phyloP scores from a whole-genome alignment of 2,888 invertebrate species.

The Drosophila sordidapex region DNA sequence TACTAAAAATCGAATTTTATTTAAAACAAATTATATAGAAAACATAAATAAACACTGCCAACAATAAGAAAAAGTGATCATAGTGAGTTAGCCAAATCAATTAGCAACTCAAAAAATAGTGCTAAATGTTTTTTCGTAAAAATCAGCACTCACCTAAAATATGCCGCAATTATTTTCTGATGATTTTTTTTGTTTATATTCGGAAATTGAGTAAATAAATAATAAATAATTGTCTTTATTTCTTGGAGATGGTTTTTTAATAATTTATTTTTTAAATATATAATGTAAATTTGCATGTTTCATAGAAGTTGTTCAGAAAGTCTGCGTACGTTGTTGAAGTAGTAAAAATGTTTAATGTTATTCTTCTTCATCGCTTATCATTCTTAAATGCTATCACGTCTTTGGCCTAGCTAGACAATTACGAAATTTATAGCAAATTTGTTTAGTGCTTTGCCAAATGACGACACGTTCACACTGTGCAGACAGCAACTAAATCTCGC shows the following conservation, averaged over 20 bases:
- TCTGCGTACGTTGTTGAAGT: not conserved
- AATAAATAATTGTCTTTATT: not conserved
- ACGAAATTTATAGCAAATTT: not conserved
- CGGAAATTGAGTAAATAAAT: not conserved
- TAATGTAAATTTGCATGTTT: not conserved
- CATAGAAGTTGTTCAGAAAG: not conserved
- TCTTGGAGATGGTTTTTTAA: not conserved
- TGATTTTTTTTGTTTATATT: not conserved
- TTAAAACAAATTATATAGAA: constrained; percentile 45
- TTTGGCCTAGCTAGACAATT: not conserved
- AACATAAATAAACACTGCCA: constrained; percentile 61
- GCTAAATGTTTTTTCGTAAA: not conserved
- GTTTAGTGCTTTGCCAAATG: constrained; percentile 21
- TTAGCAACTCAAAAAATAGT: constrained; percentile 15
- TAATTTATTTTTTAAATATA: not conserved
- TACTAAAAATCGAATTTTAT: constrained; percentile 48
- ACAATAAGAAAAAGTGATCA: constrained; percentile 23
- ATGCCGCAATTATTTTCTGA: not conserved
- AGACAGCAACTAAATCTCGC: constrained; percentile 19
- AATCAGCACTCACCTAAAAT: not conserved
- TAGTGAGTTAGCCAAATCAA: constrained; percentile 27
- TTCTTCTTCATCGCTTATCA: not conserved
- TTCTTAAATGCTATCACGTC: not conserved
- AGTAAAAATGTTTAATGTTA: not conserved
- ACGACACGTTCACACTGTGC: constrained; percentile 15